Percentiles rank a stretch among this genome's conserved stretches.
Conservation (phyloP, 2,888 invertebrate genomes). For the Platycnemis pennipes region DNA sequence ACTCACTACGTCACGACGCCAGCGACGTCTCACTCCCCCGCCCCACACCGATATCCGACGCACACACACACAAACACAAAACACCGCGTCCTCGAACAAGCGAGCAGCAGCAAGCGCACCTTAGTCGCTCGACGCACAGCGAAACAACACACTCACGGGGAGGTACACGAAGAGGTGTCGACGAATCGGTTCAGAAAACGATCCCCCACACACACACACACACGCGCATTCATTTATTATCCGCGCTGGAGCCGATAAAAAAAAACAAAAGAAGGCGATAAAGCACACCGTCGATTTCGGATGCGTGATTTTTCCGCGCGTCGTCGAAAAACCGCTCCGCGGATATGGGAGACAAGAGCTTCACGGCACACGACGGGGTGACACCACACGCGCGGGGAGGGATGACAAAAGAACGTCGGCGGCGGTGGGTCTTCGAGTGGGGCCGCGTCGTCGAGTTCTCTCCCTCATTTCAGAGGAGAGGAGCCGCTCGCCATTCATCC, state of each 20-base stretch:
- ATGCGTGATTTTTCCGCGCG: too few relatives aligned
- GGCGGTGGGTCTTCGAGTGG: neutral
- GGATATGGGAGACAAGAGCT: too few relatives aligned
- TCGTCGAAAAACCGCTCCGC: neutral
- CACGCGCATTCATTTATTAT: too few relatives aligned
- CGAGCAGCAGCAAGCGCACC: neutral
- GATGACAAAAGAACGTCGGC: neutral
- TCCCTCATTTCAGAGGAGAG: slow-evolving; percentile 69
- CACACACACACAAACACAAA: neutral
- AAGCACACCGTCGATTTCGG: too few relatives aligned
- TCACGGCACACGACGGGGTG: too few relatives aligned
- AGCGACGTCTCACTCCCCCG: slow-evolving; percentile 75
- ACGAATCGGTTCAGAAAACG: too few relatives aligned
- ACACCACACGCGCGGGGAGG: neutral
- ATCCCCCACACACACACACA: too few relatives aligned
- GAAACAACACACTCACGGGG: too few relatives aligned
- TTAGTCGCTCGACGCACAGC: too few relatives aligned
- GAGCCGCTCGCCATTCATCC: neutral
- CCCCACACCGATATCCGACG: slow-evolving; percentile 73
- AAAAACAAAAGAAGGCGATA: too few relatives aligned
- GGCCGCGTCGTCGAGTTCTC: slow-evolving; percentile 72
- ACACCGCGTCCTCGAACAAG: neutral
- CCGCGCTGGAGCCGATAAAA: too few relatives aligned
- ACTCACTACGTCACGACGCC: slow-evolving; percentile 38
- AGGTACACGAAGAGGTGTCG: too few relatives aligned